phyloP scores from a whole-genome alignment of 1,140 invertebrate species.

The Drosophila pallidifrons region DNA sequence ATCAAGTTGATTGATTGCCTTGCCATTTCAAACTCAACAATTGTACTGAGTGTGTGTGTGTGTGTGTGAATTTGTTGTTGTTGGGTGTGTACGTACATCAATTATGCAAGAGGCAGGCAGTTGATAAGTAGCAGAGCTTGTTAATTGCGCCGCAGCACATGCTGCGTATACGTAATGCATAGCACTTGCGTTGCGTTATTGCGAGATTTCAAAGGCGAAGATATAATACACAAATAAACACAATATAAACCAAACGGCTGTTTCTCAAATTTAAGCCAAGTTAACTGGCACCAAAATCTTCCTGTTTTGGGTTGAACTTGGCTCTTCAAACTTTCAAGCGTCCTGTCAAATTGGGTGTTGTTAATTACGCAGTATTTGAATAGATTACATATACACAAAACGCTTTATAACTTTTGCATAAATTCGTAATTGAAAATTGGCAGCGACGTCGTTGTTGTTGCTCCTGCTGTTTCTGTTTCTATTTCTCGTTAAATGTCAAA shows the following conservation, averaged over 20 bases:
- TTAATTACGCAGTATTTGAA: constrained; percentile 31
- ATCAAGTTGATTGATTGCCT: constrained; percentile 70
- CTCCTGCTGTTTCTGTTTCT: not conserved
- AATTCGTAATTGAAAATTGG: constrained; percentile 29
- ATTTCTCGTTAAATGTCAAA: constrained; percentile 19
- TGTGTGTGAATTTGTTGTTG: not conserved
- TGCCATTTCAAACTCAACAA: constrained; percentile 22
- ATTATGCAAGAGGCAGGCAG: constrained; percentile 49
- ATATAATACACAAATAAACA: constrained; percentile 12
- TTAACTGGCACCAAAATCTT: constrained; percentile 3
- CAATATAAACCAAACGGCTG: not conserved
- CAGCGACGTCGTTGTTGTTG: not conserved
- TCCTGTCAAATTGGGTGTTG: constrained; percentile 24
- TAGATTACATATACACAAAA: not conserved
- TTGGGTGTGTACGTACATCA: constrained; percentile 41
- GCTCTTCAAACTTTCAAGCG: not conserved
- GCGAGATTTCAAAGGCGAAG: not conserved
- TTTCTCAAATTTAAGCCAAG: constrained; percentile 11
- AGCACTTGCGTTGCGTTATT: constrained; percentile 7
- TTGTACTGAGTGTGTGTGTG: not conserved
- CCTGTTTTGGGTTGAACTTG: not conserved
- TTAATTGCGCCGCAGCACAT: constrained; percentile 49
- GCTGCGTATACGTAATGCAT: constrained; percentile 50
- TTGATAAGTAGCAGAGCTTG: constrained; percentile 14
- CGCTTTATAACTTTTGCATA: constrained; percentile 9